These are phyloP conservation scores for Crenuchus spilurus DNA, from an alignment of 2,797 vertebrate species.

Conservation along the genomic window DNA sequence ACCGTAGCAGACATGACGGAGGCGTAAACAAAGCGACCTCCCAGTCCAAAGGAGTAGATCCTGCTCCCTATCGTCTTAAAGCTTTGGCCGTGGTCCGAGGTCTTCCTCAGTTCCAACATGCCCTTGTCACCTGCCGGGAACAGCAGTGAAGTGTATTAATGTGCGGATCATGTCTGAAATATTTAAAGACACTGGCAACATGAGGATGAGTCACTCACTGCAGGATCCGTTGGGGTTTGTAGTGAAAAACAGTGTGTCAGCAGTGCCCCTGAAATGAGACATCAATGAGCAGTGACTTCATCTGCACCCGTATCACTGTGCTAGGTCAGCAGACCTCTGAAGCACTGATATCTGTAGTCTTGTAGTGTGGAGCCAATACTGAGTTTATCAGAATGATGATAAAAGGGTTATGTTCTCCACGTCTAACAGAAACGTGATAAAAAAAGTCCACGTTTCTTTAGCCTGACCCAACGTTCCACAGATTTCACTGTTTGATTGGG, in stretches of 20 bases:
- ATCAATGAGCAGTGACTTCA: background rate
- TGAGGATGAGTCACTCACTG: conserved; percentile 80
- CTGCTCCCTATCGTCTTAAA: conserved; percentile 84
- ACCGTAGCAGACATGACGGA: conserved; percentile 92
- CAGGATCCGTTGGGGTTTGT: conserved; percentile 87
- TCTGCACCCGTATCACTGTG: too few species aligned
- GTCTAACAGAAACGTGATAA: too few species aligned
- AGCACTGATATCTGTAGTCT: too few species aligned
- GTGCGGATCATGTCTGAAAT: background rate
- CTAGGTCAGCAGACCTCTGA: too few species aligned
- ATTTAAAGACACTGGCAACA: background rate
- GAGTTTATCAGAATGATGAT: too few species aligned
- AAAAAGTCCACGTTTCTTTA: too few species aligned
- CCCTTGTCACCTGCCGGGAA: conserved; percentile 87
- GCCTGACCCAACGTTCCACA: too few species aligned
- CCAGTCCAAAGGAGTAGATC: conserved; percentile 92
- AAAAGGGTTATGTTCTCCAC: too few species aligned
- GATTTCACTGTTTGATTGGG: too few species aligned
- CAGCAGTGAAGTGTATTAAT: too few species aligned
- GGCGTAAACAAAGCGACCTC: conserved; percentile 90
- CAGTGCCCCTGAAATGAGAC: conserved; percentile 80
- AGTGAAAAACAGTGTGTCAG: conserved; percentile 86
- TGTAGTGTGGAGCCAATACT: too few species aligned
- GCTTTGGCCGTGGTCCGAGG: conserved; percentile 83
- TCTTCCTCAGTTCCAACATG: conserved; percentile 85